Evolutionary conservation across 2,888 invertebrate species (phyloP).

Genomic region (Drosophila greeni): DNA sequence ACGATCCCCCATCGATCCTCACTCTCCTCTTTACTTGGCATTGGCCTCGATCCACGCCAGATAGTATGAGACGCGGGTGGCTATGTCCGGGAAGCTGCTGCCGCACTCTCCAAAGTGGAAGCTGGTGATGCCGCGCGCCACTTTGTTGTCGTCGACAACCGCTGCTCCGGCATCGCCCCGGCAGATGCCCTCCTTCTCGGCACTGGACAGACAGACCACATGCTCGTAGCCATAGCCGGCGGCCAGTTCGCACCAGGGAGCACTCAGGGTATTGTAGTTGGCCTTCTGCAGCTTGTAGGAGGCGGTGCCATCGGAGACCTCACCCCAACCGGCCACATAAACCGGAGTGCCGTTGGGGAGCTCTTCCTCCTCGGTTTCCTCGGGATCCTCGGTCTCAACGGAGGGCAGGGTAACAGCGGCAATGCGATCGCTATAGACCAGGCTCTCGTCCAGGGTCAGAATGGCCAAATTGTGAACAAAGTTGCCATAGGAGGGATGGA

Average conservation of each 20-base stretch:
- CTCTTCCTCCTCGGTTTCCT: slow-evolving; percentile 28
- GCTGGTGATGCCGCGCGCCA: slow-evolving; percentile 69
- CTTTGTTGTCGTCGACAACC: slow-evolving; percentile 60
- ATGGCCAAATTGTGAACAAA: slow-evolving; percentile 75
- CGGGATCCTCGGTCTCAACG: slow-evolving; percentile 10
- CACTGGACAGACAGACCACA: slow-evolving; percentile 66
- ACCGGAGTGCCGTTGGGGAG: slow-evolving; percentile 59
- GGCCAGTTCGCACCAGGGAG: slow-evolving; percentile 54
- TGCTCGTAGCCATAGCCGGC: slow-evolving; percentile 71
- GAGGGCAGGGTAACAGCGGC: slow-evolving; percentile 56
- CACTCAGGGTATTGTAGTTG: slow-evolving; percentile 58
- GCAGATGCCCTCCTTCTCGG: slow-evolving; percentile 68
- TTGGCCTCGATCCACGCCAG: slow-evolving; percentile 65
- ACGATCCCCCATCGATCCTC: neutral
- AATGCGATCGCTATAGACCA: slow-evolving; percentile 56
- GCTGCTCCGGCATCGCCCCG: slow-evolving; percentile 75
- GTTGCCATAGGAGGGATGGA: slow-evolving; percentile 72
- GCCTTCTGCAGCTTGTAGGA: slow-evolving; percentile 69
- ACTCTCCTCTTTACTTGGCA: neutral
- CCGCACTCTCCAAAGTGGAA: slow-evolving; percentile 74
- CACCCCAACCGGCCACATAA: slow-evolving; percentile 75
- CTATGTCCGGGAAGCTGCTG: slow-evolving; percentile 72
- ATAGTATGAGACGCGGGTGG: slow-evolving; percentile 65
- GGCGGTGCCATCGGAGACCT: slow-evolving; percentile 51
- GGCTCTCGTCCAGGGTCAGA: slow-evolving; percentile 49